Base-by-base conservation (phyloP, 2,113 vertebrate species). In the Pycnonotus jocosus region DNA sequence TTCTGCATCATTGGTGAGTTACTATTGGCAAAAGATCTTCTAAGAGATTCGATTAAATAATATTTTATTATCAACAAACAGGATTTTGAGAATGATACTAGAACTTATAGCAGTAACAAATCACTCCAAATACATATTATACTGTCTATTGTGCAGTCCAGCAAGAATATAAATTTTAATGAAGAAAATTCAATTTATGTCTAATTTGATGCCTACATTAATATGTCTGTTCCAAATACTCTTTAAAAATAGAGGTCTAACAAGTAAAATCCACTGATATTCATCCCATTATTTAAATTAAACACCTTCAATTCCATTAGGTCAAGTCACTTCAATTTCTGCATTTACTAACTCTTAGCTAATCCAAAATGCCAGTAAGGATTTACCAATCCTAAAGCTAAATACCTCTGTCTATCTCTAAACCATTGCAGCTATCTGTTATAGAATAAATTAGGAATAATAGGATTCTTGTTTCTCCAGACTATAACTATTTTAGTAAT, bases 401-500 rank as follows among this genome's bases (percentile, higher is more conserved):
- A 93, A 91, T 80, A 73, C 33, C 37, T 76, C 61, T 72, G 13
- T 42, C 80, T 78, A 38, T 76, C 70, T 64, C 61, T 76, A 87
- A 92, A 85, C 33, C 45, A 38, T 1, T 80, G 78, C 44, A 62
- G 37, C 70, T 92, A 90, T 90, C 87, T 69, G 9, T 88, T 91
- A 76, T 22, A 87, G 61, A 95, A 92, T 65, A 92, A 77, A 89
- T 90, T 74, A 93, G 15, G 60, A 94, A 77, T 82, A 90, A 85
- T 73, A 80, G 58, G 54, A 90, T 88, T 91, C 79, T 56, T 92
- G 33, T 77, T 93, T 73, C 84, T 90, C 66, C 56, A 88, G 61
- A 87, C 28, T 38, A 57, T 80, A 81, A 25, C 65, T 92, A 84
- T 94, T 96, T 96, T 50, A 69, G 44, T 76, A 96, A 95, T 90